Conservation (phyloP, 2,113 vertebrate species). For the Synodontis membranacea region DNA sequence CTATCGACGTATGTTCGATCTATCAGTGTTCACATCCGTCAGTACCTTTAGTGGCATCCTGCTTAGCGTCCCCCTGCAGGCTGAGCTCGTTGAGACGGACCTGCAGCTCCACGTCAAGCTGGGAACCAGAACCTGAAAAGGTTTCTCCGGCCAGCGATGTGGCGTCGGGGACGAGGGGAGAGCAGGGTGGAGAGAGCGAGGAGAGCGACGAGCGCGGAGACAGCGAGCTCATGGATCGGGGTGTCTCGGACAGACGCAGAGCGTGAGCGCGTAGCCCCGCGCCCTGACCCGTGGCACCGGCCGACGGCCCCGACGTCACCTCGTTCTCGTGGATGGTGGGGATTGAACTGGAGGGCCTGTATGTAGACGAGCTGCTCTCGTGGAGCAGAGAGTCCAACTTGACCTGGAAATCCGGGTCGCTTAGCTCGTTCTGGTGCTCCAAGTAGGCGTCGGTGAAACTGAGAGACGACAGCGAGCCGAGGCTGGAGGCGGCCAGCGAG, state of each 20-base stretch:
- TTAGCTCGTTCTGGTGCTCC: constrained; percentile 80
- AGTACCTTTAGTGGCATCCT: constrained; percentile 66
- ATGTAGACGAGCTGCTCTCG: constrained; percentile 76
- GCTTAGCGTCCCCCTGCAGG: constrained; percentile 63
- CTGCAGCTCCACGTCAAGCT: constrained; percentile 80
- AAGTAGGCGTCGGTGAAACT: constrained; percentile 92
- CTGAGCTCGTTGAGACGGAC: constrained; percentile 80
- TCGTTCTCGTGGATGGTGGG: constrained; percentile 95
- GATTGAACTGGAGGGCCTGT: constrained; percentile 89
- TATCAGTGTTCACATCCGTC: background rate
- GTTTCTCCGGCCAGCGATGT: constrained; percentile 80
- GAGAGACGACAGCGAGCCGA: constrained; percentile 89
- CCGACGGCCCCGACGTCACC: constrained; percentile 60
- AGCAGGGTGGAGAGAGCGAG: constrained; percentile 92
- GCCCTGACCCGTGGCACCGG: constrained; percentile 25
- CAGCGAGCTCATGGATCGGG: constrained; percentile 87
- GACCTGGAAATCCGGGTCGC: constrained; percentile 87
- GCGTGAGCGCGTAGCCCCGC: constrained; percentile 72
- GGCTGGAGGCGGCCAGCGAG: constrained; percentile 88
- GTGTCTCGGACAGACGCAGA: constrained; percentile 84
- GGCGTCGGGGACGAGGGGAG: constrained; percentile 81
- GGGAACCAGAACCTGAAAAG: constrained; percentile 76
- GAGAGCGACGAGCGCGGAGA: constrained; percentile 94
- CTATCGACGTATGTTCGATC: background rate
- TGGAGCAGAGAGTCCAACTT: constrained; percentile 89